Base-by-base conservation (phyloP, 2,113 vertebrate species). In the Malaclemys terrapin region DNA sequence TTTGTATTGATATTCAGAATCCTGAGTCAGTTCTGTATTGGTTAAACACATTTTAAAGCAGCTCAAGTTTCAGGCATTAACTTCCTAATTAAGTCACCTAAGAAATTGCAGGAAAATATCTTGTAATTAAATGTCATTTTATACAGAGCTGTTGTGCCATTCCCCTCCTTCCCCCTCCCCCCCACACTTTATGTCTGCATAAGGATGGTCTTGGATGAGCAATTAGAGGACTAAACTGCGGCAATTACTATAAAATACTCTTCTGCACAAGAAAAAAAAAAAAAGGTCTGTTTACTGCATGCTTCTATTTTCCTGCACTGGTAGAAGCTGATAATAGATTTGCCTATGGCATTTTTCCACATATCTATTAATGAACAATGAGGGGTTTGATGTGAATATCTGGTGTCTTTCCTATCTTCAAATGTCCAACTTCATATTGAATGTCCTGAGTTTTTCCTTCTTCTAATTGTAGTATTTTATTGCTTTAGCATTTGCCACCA, bases 81-180 rank as follows among this genome's bases (percentile, higher is more conserved):
- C 35, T 69, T n/a, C 62, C 62, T n/a, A 69, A 69, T 69, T 19
- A 69, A n/a, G 17, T 20, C 65, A n/a, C 65, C 35, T 69, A 69
- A 69, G 65, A 69, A 69, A 69, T n/a, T n/a, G n/a, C 17, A 20
- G 17, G 65, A 69, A 69, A n/a, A 69, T 69, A 69, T 69, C 8
- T n/a, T n/a, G 17, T n/a, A 69, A n/a, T 69, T n/a, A n/a, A 69
- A 69, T n/a, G 31, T 8, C 65, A 69, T 69, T 69, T 35, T 69
- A 69, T 69, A 69, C 17, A 69, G 35, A n/a, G 35, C 35, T n/a
- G 35, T 35, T 69, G 17, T 69, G 14, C 65, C 65, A 69, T 69
- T 20, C 3, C 4, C 6, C 29, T 3, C 3, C 6, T 2, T 11
- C 27, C 57, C 5, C 27, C 27, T 10, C 25, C 27, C 29, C 12